phyloP scores from a whole-genome alignment of 2,113 vertebrate genomes.

The Lasiurus cinereus region DNA sequence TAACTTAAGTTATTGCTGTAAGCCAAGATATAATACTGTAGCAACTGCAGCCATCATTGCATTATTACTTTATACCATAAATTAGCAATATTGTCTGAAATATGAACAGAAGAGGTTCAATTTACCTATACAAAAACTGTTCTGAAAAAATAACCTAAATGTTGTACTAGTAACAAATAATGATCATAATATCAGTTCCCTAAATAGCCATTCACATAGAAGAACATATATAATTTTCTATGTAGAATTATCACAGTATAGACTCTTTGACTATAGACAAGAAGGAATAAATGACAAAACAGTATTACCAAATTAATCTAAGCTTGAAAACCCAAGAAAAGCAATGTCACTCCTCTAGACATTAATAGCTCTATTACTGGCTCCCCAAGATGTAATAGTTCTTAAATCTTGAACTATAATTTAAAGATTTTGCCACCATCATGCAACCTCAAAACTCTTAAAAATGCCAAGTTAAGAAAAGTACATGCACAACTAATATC shows the following conservation, averaged over 20 bases:
- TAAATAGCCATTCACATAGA: conserved; percentile 50
- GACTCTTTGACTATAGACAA: not conserved
- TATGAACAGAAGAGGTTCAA: conserved; percentile 14
- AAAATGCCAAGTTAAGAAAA: not conserved
- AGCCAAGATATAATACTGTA: not conserved
- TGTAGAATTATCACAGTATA: not conserved
- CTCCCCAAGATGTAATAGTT: not conserved
- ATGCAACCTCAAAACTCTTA: not conserved
- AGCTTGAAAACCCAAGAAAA: conserved; percentile 39
- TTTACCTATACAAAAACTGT: not conserved
- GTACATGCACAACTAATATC: not conserved
- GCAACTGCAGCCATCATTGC: conserved; percentile 6
- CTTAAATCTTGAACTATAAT: not conserved
- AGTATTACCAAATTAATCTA: conserved; percentile 22
- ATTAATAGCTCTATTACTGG: not conserved
- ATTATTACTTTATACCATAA: conserved; percentile 23
- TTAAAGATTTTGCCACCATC: conserved; percentile 15
- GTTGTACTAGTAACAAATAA: conserved; percentile 40
- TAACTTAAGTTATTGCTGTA: conserved; percentile 35
- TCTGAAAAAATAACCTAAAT: conserved; percentile 50
- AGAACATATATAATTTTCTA: not conserved
- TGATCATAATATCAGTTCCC: not conserved
- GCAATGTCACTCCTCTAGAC: not conserved
- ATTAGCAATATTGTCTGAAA: conserved; percentile 44
- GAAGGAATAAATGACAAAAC: not conserved